phyloP scores from a whole-genome alignment of 2,797 vertebrate species.

The Tinamus major region DNA sequence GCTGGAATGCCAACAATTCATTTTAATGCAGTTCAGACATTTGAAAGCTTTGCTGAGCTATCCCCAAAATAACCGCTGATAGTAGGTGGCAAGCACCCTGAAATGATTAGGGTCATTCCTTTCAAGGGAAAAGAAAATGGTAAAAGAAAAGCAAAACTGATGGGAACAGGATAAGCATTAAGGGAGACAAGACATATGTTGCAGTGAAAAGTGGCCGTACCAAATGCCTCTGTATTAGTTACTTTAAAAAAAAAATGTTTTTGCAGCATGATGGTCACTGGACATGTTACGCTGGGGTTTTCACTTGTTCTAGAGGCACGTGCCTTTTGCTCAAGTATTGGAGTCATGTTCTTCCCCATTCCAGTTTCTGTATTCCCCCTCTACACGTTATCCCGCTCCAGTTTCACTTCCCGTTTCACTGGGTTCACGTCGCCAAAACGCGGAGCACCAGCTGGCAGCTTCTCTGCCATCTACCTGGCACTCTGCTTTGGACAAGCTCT shows the following conservation, averaged over 20 bases:
- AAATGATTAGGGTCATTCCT: constrained; percentile 52
- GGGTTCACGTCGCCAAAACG: rapidly evolving
- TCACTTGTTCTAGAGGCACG: neutral
- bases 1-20: constrained; percentile 71
- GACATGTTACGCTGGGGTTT: rapidly evolving
- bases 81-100: constrained; percentile 67
- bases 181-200: neutral
- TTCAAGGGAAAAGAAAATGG: neutral
- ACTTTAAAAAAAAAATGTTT: neutral
- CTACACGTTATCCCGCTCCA: neutral
- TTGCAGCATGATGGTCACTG: neutral
- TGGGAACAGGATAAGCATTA: neutral
- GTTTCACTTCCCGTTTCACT: neutral
- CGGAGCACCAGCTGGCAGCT: neutral
- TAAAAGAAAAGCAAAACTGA: neutral
- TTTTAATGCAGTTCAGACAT: constrained; percentile 70
- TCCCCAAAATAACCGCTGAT: constrained; percentile 64
- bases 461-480: neutral
- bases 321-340: neutral
- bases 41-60: constrained; percentile 52
- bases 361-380: neutral
- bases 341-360: neutral
- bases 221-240: neutral
- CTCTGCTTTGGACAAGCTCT: neutral
- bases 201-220: neutral